Conservation (phyloP, 2,888 invertebrate species). For the Mayetiola destructor region DNA sequence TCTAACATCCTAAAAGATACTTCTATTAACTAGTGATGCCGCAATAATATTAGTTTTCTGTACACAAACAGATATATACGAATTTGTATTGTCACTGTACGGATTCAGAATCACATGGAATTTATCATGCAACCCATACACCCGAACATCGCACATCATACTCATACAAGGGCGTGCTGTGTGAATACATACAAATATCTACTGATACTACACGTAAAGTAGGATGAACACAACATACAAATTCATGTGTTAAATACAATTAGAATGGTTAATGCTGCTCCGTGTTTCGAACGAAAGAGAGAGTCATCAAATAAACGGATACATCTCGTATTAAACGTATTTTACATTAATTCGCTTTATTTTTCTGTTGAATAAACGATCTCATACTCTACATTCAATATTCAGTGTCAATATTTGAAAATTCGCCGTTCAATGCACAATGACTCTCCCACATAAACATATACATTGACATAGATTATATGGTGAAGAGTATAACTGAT, state of each 20-base stretch:
- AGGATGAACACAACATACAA: too few relatives aligned
- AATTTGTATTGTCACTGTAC: conserved; percentile 11
- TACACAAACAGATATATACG: conserved; percentile 1
- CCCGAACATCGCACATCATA: neutral
- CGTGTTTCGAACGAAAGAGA: too few relatives aligned
- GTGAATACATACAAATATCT: neutral
- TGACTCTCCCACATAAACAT: too few relatives aligned
- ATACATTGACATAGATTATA: too few relatives aligned
- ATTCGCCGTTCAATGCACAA: too few relatives aligned
- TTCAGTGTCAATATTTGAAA: too few relatives aligned
- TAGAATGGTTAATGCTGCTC: neutral
- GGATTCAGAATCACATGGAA: neutral
- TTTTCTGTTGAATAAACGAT: too few relatives aligned
- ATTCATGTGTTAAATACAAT: neutral
- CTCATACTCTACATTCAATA: too few relatives aligned
- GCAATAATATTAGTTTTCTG: conserved; percentile 9
- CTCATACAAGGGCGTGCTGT: neutral
- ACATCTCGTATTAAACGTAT: conserved; percentile 4
- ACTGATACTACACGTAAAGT: neutral
- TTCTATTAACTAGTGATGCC: conserved; percentile 6
- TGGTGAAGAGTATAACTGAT: too few relatives aligned
- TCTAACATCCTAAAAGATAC: conserved; percentile 1
- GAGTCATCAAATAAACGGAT: conserved; percentile 1
- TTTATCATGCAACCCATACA: neutral
- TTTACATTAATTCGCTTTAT: neutral